phyloP scores from a whole-genome alignment of 2,888 invertebrate species.

The Poecilus cupreus region DNA sequence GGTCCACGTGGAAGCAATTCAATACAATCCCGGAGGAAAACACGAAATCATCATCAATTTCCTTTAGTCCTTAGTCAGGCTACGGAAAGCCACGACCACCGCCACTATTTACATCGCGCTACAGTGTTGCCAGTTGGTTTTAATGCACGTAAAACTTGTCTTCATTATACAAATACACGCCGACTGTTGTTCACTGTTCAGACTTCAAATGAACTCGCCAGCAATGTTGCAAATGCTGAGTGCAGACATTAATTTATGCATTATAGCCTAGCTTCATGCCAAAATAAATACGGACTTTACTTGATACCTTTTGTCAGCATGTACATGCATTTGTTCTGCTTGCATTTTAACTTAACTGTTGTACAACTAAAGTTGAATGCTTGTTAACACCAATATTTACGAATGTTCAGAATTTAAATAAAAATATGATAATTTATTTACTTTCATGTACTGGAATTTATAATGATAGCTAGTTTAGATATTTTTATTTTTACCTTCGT shows the following conservation, averaged over 20 bases:
- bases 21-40: constrained; percentile 25
- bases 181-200: not conserved
- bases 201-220: not conserved
- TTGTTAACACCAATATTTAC: too few species aligned
- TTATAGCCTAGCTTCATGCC: not conserved
- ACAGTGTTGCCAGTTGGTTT: not conserved
- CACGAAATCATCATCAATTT: constrained; percentile 36
- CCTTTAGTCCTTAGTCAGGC: not conserved
- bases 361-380: too few species aligned
- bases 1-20: constrained; percentile 17
- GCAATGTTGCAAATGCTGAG: not conserved
- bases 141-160: constrained; percentile 4
- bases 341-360: too few species aligned
- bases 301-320: not conserved
- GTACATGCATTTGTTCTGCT: not conserved
- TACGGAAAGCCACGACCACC: not conserved
- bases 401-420: too few species aligned
- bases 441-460: too few species aligned
- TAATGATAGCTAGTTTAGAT: too few species aligned
- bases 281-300: not conserved
- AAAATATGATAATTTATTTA: too few species aligned
- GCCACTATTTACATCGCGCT: not conserved
- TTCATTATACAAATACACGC: constrained; percentile 17
- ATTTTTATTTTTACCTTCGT: too few species aligned
- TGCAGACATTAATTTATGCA: constrained; percentile 29